Conservation (phyloP, 2,888 invertebrate genomes). For the Ommatoiulus sabulosus region DNA sequence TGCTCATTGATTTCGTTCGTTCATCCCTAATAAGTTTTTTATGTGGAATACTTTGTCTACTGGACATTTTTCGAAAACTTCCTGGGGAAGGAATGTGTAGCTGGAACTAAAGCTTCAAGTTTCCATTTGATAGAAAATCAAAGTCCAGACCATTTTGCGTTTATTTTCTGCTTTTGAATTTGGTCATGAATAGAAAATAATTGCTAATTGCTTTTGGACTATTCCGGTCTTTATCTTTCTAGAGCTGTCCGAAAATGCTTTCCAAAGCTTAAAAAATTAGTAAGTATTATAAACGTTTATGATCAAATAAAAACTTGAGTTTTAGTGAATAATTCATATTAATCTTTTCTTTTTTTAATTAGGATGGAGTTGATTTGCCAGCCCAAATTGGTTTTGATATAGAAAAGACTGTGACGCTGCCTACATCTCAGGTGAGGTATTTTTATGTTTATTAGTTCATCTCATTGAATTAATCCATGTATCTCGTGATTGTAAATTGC, state of each 20-base stretch:
- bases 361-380: conserved; percentile 88
- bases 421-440: conserved; percentile 69
- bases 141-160: background rate
- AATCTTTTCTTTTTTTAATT: conserved; percentile 59
- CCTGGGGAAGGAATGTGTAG: background rate
- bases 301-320: background rate
- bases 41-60: too few relatives aligned
- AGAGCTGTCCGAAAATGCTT: conserved; percentile 91
- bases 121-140: background rate
- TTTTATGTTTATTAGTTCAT: background rate
- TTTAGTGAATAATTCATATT: background rate
- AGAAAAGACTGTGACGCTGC: conserved; percentile 76
- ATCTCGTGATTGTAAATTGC: too few relatives aligned
- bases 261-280: conserved; percentile 86
- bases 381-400: conserved; percentile 91
- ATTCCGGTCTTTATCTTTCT: conserved; percentile 69
- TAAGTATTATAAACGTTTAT: conserved; percentile 71
- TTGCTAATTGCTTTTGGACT: background rate
- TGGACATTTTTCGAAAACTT: background rate
- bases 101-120: too few relatives aligned
- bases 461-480: too few relatives aligned
- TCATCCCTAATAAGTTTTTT: too few relatives aligned
- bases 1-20: too few relatives aligned
- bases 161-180: background rate
- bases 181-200: background rate